These are phyloP conservation scores for Lordiphosa mommai DNA, from an alignment of 1,140 invertebrate species.

Conservation along the genomic window DNA sequence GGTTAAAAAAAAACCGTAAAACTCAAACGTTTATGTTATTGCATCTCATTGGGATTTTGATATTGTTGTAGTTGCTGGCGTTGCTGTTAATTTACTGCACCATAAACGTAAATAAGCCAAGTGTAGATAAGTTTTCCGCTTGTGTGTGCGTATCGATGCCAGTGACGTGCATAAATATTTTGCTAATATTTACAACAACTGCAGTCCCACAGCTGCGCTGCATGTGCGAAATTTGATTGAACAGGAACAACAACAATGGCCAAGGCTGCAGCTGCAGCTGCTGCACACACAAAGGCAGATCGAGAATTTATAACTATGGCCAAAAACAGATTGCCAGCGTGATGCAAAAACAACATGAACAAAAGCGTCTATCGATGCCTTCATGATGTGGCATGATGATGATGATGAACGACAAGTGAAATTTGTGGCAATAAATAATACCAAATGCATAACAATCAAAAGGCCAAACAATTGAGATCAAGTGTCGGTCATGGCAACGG, in stretches of 20 bases:
- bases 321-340: conserved; percentile 50
- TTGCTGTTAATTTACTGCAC: conserved; percentile 45
- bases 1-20: no score
- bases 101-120: conserved; percentile 46
- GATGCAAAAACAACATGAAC: conserved; percentile 35
- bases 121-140: conserved; percentile 26
- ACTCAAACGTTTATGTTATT: not conserved
- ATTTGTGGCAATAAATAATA: conserved; percentile 66
- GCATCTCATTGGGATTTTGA: conserved; percentile 9
- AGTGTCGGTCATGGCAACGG: conserved; percentile 4
- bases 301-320: conserved; percentile 63
- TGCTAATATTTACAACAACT: conserved; percentile 61
- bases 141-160: conserved; percentile 17
- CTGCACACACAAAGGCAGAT: conserved; percentile 46
- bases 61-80: conserved; percentile 13
- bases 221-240: conserved; percentile 18
- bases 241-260: conserved; percentile 32
- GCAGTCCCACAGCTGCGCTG: conserved; percentile 26
- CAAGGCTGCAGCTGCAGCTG: conserved; percentile 24
- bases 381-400: conserved; percentile 8
- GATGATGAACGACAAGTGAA: conserved; percentile 59
- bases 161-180: conserved; percentile 70
- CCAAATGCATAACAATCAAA: conserved; percentile 33
- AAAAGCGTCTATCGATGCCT: conserved; percentile 25
- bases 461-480: conserved; percentile 23